These are phyloP conservation scores for Trichopoda pennipes DNA, from an alignment of 2,888 invertebrate species.

Conservation along the genomic window DNA sequence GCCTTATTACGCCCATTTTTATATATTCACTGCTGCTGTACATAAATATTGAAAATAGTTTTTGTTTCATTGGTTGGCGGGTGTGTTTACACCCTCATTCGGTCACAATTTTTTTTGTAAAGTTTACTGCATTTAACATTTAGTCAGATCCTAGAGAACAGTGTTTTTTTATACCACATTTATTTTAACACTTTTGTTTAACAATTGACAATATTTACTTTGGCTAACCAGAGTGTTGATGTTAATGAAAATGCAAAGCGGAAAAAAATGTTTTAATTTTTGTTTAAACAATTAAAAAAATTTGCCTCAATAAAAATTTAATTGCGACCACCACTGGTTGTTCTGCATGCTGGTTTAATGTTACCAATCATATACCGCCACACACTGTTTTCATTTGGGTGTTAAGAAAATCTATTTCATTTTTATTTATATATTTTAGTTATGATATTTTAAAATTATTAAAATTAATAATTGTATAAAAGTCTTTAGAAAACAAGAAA, in stretches of 20 bases:
- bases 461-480: constrained; percentile 19
- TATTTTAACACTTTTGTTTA: constrained; percentile 69
- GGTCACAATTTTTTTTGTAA: constrained; percentile 48
- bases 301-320: constrained; percentile 40
- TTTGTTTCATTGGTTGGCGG: constrained; percentile 42
- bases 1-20: constrained; percentile 59
- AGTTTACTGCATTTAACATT: constrained; percentile 62
- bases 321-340: constrained; percentile 31
- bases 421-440: neutral
- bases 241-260: constrained; percentile 63
- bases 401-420: too few species aligned
- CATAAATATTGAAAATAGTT: constrained; percentile 30
- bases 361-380: neutral
- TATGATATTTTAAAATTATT: constrained; percentile 29
- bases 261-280: constrained; percentile 33
- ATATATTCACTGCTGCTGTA: neutral
- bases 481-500: constrained; percentile 11
- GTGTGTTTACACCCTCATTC: constrained; percentile 46
- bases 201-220: constrained; percentile 70
- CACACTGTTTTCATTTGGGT: neutral
- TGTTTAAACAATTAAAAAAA: constrained; percentile 40
- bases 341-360: constrained; percentile 2
- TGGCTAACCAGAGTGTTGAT: constrained; percentile 75
- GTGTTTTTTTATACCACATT: constrained; percentile 52
- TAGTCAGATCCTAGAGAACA: constrained; percentile 63